Evolutionary conservation across 1,140 invertebrate genomes (phyloP).

Genomic region (Drosophila simulans): DNA sequence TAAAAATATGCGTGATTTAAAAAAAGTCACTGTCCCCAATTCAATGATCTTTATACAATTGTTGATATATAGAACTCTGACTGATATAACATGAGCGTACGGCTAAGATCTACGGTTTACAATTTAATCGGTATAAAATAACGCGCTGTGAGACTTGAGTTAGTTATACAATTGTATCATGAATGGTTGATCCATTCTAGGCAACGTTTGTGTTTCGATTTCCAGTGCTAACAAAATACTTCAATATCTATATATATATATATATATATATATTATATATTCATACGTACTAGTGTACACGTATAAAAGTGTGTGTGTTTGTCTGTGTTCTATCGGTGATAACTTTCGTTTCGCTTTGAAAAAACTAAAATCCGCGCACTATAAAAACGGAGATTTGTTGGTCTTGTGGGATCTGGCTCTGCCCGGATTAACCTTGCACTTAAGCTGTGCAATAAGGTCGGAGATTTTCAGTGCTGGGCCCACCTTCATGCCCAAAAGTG

Average conservation of each 20-base stretch:
- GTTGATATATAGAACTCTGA: slow-evolving; percentile 72
- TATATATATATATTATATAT: slow-evolving; percentile 31
- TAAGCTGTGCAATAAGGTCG: slow-evolving; percentile 94
- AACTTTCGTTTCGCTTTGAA: slow-evolving; percentile 51
- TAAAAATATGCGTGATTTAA: slow-evolving; percentile 56
- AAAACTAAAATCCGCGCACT: slow-evolving; percentile 59
- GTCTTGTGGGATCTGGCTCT: slow-evolving; percentile 80
- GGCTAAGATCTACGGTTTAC: slow-evolving; percentile 36
- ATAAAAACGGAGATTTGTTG: slow-evolving; percentile 83
- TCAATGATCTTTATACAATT: slow-evolving; percentile 29
- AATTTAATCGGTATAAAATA: slow-evolving; percentile 61
- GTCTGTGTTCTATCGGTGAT: slow-evolving; percentile 44
- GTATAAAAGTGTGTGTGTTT: slow-evolving; percentile 40
- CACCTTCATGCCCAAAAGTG: slow-evolving; percentile 95
- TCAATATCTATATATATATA: slow-evolving; percentile 37
- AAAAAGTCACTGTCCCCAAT: slow-evolving; percentile 41
- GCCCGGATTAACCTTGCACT: slow-evolving; percentile 85
- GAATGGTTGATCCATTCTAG: slow-evolving; percentile 67
- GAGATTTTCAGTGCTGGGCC: slow-evolving; percentile 97
- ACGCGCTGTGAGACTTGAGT: slow-evolving; percentile 76
- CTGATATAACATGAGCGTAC: slow-evolving; percentile 73
- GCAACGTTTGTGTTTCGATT: slow-evolving; percentile 77
- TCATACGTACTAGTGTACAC: slow-evolving; percentile 37
- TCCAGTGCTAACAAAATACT: slow-evolving; percentile 78
- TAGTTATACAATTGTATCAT: slow-evolving; percentile 72